Evolutionary conservation across 2,797 vertebrate species (phyloP).

Genomic region (Loriculus beryllinus): DNA sequence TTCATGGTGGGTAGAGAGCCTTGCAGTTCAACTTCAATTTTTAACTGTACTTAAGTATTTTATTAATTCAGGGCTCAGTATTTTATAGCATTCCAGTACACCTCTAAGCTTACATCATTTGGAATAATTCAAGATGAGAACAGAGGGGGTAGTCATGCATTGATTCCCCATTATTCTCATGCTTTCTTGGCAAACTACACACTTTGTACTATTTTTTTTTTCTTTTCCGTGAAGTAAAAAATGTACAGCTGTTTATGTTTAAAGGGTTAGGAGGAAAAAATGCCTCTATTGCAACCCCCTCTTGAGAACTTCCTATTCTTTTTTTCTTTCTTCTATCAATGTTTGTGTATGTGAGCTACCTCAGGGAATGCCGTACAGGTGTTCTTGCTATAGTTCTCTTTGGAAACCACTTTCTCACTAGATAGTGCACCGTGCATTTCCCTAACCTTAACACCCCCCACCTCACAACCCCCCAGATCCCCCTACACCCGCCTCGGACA

Average conservation of each 20-base stretch:
- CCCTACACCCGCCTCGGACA: not conserved
- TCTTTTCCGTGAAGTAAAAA: not conserved
- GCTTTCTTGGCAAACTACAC: not conserved
- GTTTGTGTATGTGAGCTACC: not conserved
- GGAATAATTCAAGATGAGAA: conserved; percentile 23
- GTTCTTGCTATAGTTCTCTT: not conserved
- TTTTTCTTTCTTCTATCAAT: not conserved
- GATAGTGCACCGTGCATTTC: not conserved
- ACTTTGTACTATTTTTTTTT: not conserved
- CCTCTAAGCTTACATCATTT: conserved; percentile 8
- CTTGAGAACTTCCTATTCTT: not conserved
- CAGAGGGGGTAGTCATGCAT: conserved; percentile 10
- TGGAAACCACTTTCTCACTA: not conserved
- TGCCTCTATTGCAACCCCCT: not conserved
- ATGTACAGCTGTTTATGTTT: conserved; percentile 14
- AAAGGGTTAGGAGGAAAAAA: not conserved
- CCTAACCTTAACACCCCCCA: not conserved
- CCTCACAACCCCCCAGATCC: too few relatives aligned
- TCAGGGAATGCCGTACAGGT: not conserved
- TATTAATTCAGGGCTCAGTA: not conserved
- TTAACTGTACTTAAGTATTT: not conserved
- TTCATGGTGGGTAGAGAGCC: not conserved
- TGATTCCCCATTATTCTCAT: conserved; percentile 39
- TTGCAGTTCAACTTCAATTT: not conserved
- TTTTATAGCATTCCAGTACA: not conserved